phyloP scores from a whole-genome alignment of 2,113 vertebrate genomes.

The Orycteropus afer region DNA sequence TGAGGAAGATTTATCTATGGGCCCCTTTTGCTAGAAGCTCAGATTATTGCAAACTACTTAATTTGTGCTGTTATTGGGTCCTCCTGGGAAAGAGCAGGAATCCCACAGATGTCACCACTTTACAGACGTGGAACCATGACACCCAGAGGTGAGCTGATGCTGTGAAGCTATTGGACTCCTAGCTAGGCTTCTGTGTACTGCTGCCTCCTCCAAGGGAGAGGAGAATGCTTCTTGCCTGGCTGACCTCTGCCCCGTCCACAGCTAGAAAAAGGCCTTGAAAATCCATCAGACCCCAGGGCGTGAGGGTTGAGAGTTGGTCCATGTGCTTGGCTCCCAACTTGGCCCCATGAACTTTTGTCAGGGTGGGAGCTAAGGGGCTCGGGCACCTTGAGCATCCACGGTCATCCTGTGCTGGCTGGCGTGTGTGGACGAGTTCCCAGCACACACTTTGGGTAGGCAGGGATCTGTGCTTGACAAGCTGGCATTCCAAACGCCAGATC shows the following conservation, averaged over 20 bases:
- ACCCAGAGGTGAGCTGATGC: not conserved
- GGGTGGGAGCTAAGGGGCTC: not conserved
- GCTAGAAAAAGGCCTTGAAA: not conserved
- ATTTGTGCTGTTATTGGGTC: not conserved
- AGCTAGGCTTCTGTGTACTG: not conserved
- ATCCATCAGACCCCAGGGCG: not conserved
- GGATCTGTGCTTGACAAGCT: constrained; percentile 55
- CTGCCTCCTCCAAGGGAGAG: not conserved
- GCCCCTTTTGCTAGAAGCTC: not conserved
- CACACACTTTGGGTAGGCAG: constrained; percentile 39
- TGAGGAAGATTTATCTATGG: not conserved
- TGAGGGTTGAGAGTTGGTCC: too few relatives aligned
- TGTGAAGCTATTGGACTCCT: not conserved
- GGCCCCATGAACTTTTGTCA: rapidly evolving
- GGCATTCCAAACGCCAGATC: constrained; percentile 70
- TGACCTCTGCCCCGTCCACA: not conserved
- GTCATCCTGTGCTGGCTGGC: not conserved
- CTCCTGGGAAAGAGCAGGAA: not conserved
- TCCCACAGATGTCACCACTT: not conserved
- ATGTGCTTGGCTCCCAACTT: not conserved
- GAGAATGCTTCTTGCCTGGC: not conserved
- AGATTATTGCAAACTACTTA: not conserved
- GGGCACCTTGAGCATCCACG: not conserved
- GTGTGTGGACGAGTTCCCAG: constrained; percentile 1
- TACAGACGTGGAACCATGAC: not conserved